Evolutionary conservation across 2,797 vertebrate species (phyloP).

Genomic region (Hoplostethus atlanticus): DNA sequence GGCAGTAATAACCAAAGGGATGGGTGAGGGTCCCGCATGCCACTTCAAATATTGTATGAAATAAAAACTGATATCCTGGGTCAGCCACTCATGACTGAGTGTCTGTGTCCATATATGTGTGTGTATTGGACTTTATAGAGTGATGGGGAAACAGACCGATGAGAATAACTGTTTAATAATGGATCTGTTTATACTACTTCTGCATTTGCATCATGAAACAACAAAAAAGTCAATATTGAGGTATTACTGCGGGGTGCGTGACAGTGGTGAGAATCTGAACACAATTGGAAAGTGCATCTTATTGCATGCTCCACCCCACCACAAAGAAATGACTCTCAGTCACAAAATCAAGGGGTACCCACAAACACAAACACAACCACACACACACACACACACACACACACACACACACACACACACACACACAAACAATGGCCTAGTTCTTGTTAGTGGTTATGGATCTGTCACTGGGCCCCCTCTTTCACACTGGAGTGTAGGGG

Average conservation of each 20-base stretch:
- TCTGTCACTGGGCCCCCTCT: constrained; percentile 58
- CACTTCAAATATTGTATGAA: constrained; percentile 33
- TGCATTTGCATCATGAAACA: constrained; percentile 47
- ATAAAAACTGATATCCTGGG: constrained; percentile 32
- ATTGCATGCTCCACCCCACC: background rate
- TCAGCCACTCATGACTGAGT: background rate
- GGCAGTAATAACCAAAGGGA: constrained; percentile 53
- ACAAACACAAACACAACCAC: constrained; percentile 26
- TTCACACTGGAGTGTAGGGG: constrained; percentile 52
- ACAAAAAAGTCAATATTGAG: constrained; percentile 38
- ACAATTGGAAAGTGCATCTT: constrained; percentile 16
- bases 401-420: constrained; percentile 37
- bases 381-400: constrained; percentile 47
- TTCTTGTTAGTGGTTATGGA: constrained; percentile 63
- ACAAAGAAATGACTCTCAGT: constrained; percentile 4
- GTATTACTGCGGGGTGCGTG: constrained; percentile 28
- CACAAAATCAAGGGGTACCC: background rate
- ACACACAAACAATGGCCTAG: constrained; percentile 26
- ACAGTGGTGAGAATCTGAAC: constrained; percentile 31
- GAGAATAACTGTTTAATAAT: constrained; percentile 61
- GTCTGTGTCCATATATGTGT: constrained; percentile 19
- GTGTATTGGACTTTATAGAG: constrained; percentile 1
- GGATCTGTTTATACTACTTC: constrained; percentile 51
- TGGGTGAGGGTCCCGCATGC: constrained; percentile 46
- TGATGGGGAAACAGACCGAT: constrained; percentile 19